Evolutionary conservation across 1,140 invertebrate genomes (phyloP).

Genomic region (Microvelia longipes): DNA sequence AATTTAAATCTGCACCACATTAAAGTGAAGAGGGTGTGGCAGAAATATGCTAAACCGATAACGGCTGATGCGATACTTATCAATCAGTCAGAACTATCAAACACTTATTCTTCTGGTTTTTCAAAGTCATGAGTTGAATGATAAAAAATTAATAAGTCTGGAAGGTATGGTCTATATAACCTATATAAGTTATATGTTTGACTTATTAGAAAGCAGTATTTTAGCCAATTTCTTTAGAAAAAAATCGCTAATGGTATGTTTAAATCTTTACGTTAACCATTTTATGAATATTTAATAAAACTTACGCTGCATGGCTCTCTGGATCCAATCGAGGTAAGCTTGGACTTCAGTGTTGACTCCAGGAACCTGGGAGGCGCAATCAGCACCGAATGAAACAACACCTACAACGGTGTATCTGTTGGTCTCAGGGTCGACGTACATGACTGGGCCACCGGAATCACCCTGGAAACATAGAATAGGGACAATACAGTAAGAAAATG

Average conservation of each 20-base stretch:
- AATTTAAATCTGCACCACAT: too few relatives aligned
- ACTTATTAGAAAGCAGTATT: neutral
- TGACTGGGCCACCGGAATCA: neutral
- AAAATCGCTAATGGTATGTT: neutral
- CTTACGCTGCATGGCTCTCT: neutral
- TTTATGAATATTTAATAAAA: neutral
- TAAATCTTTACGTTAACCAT: neutral
- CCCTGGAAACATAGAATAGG: neutral
- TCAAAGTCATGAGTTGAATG: neutral
- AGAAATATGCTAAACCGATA: too few relatives aligned
- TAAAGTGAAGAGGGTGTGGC: too few relatives aligned
- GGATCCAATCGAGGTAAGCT: neutral
- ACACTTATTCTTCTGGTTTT: neutral
- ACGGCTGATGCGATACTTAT: too few relatives aligned
- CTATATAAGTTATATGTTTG: neutral
- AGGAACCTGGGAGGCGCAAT: neutral
- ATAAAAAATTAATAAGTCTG: neutral
- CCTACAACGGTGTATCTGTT: neutral
- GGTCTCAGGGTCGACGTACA: conserved; percentile 1
- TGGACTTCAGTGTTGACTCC: neutral
- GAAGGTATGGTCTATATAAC: neutral
- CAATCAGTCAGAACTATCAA: too few relatives aligned
- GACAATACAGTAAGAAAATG: too few relatives aligned
- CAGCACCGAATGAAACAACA: neutral
- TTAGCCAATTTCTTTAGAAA: neutral